phyloP scores from a whole-genome alignment of 2,113 vertebrate species.

The Eublepharis macularius region DNA sequence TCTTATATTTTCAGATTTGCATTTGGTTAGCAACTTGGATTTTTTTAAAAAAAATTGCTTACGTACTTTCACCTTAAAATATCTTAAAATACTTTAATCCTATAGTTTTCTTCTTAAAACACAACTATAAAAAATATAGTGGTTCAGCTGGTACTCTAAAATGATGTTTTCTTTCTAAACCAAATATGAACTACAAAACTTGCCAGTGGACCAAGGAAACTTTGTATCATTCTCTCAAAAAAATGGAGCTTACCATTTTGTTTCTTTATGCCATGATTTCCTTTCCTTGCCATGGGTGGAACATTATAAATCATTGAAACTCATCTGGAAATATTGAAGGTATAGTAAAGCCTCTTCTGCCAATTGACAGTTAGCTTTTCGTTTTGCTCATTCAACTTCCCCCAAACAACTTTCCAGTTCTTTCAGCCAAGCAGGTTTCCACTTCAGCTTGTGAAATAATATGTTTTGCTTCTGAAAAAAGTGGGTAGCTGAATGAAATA shows the following conservation, averaged over 20 bases:
- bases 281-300: not conserved
- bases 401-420: slow-evolving; percentile 51
- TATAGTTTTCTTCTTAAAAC: not conserved
- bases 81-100: too few species aligned
- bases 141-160: not conserved
- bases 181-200: not conserved
- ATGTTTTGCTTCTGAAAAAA: slow-evolving; percentile 48
- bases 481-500: slow-evolving; percentile 44
- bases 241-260: rapidly evolving
- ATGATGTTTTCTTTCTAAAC: not conserved
- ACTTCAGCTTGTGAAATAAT: slow-evolving; percentile 48
- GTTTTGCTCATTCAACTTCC: slow-evolving; percentile 35
- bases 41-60: too few species aligned
- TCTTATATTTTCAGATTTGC: too few species aligned
- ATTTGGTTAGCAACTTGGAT: too few species aligned
- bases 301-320: slow-evolving; percentile 8
- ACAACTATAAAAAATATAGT: not conserved
- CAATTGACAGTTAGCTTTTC: slow-evolving; percentile 38
- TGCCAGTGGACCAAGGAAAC: not conserved
- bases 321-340: slow-evolving; percentile 9
- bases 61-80: too few species aligned
- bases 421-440: slow-evolving; percentile 53
- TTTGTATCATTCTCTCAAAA: not conserved
- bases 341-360: slow-evolving; percentile 1
- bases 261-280: slow-evolving; percentile 7